Conservation (phyloP, 2,888 invertebrate species). For the Ochropleura leucogaster region DNA sequence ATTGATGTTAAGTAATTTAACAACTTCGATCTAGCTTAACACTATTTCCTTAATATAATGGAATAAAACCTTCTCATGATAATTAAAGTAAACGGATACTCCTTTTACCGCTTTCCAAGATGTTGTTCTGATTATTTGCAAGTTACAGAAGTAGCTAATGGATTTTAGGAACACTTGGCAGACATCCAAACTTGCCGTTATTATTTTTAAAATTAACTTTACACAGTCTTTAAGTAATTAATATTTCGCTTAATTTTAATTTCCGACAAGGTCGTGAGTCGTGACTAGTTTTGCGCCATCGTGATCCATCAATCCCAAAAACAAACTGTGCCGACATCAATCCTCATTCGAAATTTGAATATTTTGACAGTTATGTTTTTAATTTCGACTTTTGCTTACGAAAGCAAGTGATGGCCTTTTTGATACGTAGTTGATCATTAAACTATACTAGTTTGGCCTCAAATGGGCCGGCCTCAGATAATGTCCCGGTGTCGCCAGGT, state of each 20-base stretch:
- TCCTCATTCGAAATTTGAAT: constrained; percentile 44
- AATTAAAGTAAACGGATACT: no score
- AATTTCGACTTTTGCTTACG: constrained; percentile 31
- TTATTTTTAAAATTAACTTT: constrained; percentile 1
- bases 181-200: background rate
- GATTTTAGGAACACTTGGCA: background rate
- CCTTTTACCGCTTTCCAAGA: background rate
- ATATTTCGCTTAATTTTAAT: constrained; percentile 10
- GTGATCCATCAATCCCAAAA: constrained; percentile 55
- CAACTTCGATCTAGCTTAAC: no score
- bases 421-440: constrained; percentile 49
- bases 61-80: no score
- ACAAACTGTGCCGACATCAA: constrained; percentile 44
- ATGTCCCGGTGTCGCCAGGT: constrained; percentile 63
- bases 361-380: constrained; percentile 39
- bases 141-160: background rate
- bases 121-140: background rate
- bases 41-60: no score
- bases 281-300: constrained; percentile 48
- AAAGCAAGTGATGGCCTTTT: constrained; percentile 51
- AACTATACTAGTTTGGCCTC: constrained; percentile 44
- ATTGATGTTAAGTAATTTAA: background rate
- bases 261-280: constrained; percentile 48
- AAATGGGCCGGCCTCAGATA: constrained; percentile 58
- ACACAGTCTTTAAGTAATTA: background rate